Conservation (phyloP, 2,113 vertebrate species). For the Lophochroa leadbeateri region DNA sequence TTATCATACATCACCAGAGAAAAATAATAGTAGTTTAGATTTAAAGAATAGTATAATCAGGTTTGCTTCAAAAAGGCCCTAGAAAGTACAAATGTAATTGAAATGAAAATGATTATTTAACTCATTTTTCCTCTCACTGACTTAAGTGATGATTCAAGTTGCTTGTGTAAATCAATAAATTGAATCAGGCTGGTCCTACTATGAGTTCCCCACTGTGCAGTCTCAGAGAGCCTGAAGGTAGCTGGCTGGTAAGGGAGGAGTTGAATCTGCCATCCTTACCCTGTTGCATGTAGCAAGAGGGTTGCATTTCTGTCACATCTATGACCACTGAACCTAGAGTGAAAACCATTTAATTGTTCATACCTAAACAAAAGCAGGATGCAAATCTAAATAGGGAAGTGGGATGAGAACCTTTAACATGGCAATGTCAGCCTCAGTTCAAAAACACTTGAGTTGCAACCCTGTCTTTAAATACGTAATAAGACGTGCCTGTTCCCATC, state of each 20-base stretch:
- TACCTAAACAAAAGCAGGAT: neutral
- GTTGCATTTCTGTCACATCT: neutral
- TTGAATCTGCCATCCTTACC: neutral
- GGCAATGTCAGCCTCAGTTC: accelerated
- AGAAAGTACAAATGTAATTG: neutral
- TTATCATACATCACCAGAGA: neutral
- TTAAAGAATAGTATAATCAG: constrained; percentile 13
- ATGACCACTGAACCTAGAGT: neutral
- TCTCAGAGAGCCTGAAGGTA: neutral
- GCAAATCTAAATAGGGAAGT: neutral
- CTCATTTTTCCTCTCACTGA: neutral
- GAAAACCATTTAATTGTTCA: neutral
- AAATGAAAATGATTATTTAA: neutral
- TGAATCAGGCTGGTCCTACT: neutral
- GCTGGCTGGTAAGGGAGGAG: neutral
- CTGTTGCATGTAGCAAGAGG: neutral
- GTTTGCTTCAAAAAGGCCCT: neutral
- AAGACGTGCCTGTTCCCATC: neutral
- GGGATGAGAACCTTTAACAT: neutral
- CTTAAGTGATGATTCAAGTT: neutral
- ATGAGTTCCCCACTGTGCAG: neutral
- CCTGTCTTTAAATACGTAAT: neutral
- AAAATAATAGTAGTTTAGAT: neutral
- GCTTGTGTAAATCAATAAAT: neutral
- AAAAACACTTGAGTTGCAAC: neutral